These are phyloP conservation scores for Stenotaenia linearis DNA, from an alignment of 2,888 invertebrate species.

Conservation along the genomic window DNA sequence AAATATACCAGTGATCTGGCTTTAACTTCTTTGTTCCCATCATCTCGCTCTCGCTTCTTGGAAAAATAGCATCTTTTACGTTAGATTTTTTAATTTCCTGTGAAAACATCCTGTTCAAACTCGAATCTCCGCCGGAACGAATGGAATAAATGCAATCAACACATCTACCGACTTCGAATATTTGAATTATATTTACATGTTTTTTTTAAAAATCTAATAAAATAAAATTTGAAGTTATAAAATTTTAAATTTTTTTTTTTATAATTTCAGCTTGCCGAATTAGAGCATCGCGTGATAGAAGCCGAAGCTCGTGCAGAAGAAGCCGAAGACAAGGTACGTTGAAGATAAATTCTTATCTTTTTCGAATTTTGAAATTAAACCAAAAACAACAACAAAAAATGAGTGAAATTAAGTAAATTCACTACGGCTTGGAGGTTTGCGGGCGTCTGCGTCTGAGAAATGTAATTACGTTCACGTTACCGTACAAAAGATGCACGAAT, in stretches of 20 bases:
- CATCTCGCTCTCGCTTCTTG: too few relatives aligned
- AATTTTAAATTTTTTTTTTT: constrained; percentile 24
- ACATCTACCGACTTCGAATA: too few relatives aligned
- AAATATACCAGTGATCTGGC: too few relatives aligned
- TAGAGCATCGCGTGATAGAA: constrained; percentile 86
- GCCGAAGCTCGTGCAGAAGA: constrained; percentile 88
- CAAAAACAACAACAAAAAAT: neutral
- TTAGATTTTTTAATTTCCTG: neutral
- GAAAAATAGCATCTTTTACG: neutral
- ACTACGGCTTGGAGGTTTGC: neutral
- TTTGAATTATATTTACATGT: neutral
- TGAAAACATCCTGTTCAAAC: neutral
- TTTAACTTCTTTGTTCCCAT: neutral
- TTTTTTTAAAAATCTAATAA: constrained; percentile 49
- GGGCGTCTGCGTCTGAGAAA: neutral
- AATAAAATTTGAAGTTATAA: neutral
- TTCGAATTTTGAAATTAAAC: neutral
- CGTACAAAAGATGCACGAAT: neutral
- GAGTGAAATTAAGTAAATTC: neutral
- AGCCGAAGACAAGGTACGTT: constrained; percentile 85
- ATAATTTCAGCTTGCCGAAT: constrained; percentile 77
- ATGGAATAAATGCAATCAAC: too few relatives aligned
- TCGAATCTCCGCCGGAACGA: neutral
- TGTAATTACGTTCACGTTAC: neutral
- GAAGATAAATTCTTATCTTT: constrained; percentile 6